Conservation (phyloP, 2,888 invertebrate species). For the Pristionchus fissidentatus region DNA sequence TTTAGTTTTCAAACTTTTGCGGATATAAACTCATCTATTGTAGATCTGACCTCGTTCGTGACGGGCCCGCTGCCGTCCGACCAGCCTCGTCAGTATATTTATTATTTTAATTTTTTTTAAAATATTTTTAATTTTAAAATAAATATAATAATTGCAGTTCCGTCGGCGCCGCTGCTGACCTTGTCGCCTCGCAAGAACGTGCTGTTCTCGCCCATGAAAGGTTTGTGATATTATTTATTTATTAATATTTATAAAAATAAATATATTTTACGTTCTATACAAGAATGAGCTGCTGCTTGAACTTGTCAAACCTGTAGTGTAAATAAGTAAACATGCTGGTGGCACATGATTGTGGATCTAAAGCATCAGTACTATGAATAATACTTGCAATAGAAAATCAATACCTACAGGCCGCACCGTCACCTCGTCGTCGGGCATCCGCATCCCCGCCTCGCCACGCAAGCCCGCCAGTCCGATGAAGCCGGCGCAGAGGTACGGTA, state of each 20-base stretch:
- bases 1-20: background rate
- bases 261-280: no score
- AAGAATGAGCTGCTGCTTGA: no score
- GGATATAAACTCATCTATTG: background rate
- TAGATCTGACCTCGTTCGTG: conserved; percentile 12
- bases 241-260: no score
- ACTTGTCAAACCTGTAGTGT: no score
- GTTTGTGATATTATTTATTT: background rate
- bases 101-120: background rate
- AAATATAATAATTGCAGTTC: background rate
- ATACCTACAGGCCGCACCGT: conserved; percentile 3
- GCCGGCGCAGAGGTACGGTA: background rate
- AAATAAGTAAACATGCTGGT: no score
- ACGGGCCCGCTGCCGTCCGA: conserved; percentile 6
- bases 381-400: no score
- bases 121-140: no score
- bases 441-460: conserved; percentile 36
- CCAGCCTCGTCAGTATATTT: background rate
- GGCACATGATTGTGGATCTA: no score
- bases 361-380: no score
- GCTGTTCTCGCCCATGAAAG: conserved; percentile 27
- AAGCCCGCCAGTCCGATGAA: conserved; percentile 31
- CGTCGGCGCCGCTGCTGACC: background rate
- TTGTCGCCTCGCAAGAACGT: background rate
- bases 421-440: conserved; percentile 20